A percentile compares a stretch with the other conserved stretches of the same genome.
Evolutionary conservation across 1,140 invertebrate genomes (phyloP).

Genomic region (Ylistrum balloti): DNA sequence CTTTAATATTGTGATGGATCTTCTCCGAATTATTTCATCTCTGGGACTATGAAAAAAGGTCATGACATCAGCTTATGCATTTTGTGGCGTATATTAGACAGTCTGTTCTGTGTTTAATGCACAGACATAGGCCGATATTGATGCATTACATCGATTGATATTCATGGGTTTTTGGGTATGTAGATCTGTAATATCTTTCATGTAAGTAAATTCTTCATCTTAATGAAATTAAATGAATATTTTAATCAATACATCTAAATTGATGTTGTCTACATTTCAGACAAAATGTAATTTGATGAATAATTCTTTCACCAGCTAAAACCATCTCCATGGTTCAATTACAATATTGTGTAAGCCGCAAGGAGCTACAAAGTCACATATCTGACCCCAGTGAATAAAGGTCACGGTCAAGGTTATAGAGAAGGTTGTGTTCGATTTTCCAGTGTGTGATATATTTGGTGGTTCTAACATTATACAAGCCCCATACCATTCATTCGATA

Average conservation of each 20-base stretch:
- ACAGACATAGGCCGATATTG: not conserved
- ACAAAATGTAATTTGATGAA: not conserved
- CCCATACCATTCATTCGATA: too few relatives aligned
- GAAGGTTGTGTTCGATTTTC: too few relatives aligned
- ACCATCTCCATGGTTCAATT: not conserved
- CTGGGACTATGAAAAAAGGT: slow-evolving; percentile 37
- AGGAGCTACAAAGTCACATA: not conserved
- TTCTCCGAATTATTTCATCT: slow-evolving; percentile 39
- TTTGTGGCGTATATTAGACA: slow-evolving; percentile 31
- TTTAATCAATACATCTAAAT: not conserved
- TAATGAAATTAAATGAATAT: slow-evolving; percentile 14
- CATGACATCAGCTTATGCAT: slow-evolving; percentile 21
- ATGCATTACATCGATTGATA: not conserved
- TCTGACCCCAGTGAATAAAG: not conserved
- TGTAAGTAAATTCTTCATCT: not conserved
- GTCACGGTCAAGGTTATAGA: not conserved
- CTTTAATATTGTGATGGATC: slow-evolving; percentile 35
- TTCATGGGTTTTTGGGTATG: slow-evolving; percentile 16
- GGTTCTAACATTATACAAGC: too few relatives aligned
- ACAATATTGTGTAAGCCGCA: not conserved
- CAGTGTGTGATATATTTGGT: too few relatives aligned
- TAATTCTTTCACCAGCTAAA: not conserved
- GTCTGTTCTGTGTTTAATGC: slow-evolving; percentile 1
- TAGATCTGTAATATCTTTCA: slow-evolving; percentile 20
- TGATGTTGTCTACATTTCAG: not conserved